Evolutionary conservation across 2,888 invertebrate species (phyloP).

Genomic region (Spilosoma lubricipeda): DNA sequence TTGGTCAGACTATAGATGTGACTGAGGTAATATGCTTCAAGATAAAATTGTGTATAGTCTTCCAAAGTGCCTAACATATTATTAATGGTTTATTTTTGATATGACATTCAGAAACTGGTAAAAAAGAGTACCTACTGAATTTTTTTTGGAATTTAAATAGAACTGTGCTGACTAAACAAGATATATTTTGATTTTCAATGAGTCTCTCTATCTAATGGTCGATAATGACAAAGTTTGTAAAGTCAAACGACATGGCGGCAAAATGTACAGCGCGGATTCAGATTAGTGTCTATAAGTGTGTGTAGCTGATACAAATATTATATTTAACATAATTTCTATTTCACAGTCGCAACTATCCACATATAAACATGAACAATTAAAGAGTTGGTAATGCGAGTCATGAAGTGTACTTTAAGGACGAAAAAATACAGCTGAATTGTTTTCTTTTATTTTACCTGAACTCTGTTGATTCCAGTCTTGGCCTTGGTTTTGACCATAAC

Average conservation of each 20-base stretch:
- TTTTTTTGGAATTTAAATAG: not conserved
- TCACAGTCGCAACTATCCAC: too few relatives aligned
- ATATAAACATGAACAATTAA: not conserved
- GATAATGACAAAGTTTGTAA: not conserved
- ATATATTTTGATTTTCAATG: not conserved
- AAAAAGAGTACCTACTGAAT: not conserved
- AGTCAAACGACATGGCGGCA: conserved; percentile 19
- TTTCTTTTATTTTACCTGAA: conserved; percentile 58
- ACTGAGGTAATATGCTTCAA: not conserved
- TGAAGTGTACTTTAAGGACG: too few relatives aligned
- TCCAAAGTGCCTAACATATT: not conserved
- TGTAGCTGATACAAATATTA: not conserved
- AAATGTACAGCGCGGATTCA: not conserved
- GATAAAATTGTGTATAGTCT: not conserved
- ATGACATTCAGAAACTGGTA: not conserved
- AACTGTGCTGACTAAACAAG: not conserved
- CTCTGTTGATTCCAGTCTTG: conserved; percentile 75
- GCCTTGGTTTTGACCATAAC: conserved; percentile 65
- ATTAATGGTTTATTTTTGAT: not conserved
- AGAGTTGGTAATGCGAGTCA: not conserved
- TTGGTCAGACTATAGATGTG: too few relatives aligned
- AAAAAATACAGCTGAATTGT: not conserved
- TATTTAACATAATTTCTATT: not conserved
- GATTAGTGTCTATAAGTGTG: not conserved
- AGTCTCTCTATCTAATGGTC: not conserved